Evolutionary conservation across 1,140 invertebrate genomes (phyloP).

Genomic region (Caenorhabditis elegans): WBcel235 BX284606.5:4545501-4546000

Average conservation of each 20-base stretch:
- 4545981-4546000: slow-evolving; percentile 51
- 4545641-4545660: slow-evolving; percentile 3
- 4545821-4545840: slow-evolving; percentile 33
- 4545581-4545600: not conserved
- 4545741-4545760: not conserved
- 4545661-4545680: slow-evolving; percentile 29
- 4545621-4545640: slow-evolving; percentile 4
- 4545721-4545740: not conserved
- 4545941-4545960: slow-evolving; percentile 44
- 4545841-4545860: slow-evolving; percentile 46
- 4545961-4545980: slow-evolving; percentile 45
- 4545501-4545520: not conserved
- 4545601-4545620: not conserved
- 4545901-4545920: slow-evolving; percentile 27
- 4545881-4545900: not conserved
- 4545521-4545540: not conserved
- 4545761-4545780: not conserved
- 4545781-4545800: slow-evolving; percentile 45
- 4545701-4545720: slow-evolving; percentile 10
- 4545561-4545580: too few relatives aligned
- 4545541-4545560: too few relatives aligned
- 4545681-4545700: not conserved
- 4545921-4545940: slow-evolving; percentile 48
- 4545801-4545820: slow-evolving; percentile 49
- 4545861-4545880: not conserved